Evolutionary conservation across 2,888 invertebrate species (phyloP), one percentile per base, ranked within the genome.

Genomic region (Calliphora vomitoria): DNA sequence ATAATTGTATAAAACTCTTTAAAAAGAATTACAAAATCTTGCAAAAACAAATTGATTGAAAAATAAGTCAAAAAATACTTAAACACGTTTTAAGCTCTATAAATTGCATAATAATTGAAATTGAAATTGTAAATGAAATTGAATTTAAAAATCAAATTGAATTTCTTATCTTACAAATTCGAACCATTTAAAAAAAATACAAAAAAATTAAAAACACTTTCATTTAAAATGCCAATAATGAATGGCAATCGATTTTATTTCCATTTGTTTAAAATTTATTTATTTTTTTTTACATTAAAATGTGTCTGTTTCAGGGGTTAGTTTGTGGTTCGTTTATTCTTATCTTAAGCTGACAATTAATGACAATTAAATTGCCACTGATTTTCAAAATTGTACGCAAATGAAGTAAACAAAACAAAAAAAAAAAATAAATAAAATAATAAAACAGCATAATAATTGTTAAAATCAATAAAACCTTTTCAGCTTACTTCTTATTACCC

Each of bases 291-390:
- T 31, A 44, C 8, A 25, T 64, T 50, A 64, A 81, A 68, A 68
- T 41, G 35, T 44, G 31, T 20, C 25, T 35, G 47, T 75, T 75
- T 58, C 44, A 60, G 47, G 47, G 25, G 50, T 20, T 41, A 18
- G 15, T 44, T 41, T 6, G 62, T n/a, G 47, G 50, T 68, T 60
- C 74, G n/a, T 58, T 50, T 44, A 64, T 69, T 87, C 69, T 85
- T 82, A 85, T 87, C 87, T 87, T 87, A 87, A 85, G 85, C 79
- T 75, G 87, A 71, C 82, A 87, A 87, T 85, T 87, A 87, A 85
- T 79, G 74, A 82, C 85, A 85, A 80, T 82, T 82, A 82, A 87
- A 75, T 75, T 75, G 82, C 87, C 75, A 87, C 82, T 75, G 87
- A 82, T 82, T 64, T 71, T 41, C 68, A 58, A 75, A 72, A 44